Conservation (phyloP, 37 sponge, comb jelly and placozoan genomes). For the Aphrocallistes beatrix region DNA sequence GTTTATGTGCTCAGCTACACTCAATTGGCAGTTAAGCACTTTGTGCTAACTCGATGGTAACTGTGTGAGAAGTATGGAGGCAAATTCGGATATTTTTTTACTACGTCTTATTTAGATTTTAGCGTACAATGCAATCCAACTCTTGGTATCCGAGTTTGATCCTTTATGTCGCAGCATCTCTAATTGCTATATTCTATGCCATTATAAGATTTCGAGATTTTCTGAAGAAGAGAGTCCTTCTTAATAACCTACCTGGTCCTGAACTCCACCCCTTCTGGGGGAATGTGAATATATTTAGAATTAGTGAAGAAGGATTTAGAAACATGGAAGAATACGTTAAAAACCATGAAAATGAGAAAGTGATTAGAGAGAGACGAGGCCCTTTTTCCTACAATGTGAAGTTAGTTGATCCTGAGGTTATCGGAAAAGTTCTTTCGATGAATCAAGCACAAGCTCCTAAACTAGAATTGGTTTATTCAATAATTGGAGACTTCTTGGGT, state of each 20-base stretch:
- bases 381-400: background rate
- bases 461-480: background rate
- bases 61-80: no score
- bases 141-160: no score
- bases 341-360: background rate
- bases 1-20: no score
- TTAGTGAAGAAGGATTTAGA: background rate
- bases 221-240: background rate
- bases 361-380: background rate
- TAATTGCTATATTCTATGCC: no score
- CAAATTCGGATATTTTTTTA: no score
- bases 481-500: constrained; percentile 23
- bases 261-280: background rate
- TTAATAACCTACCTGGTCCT: background rate
- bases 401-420: background rate
- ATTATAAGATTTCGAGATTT: no score
- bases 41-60: no score
- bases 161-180: no score
- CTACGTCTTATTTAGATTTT: no score
- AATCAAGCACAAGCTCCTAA: background rate
- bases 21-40: no score
- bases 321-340: background rate
- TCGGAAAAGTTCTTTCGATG: background rate
- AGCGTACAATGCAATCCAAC: no score
- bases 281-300: background rate